Conservation (phyloP, 2,113 vertebrate genomes). For the Sclerurus mexicanus region DNA sequence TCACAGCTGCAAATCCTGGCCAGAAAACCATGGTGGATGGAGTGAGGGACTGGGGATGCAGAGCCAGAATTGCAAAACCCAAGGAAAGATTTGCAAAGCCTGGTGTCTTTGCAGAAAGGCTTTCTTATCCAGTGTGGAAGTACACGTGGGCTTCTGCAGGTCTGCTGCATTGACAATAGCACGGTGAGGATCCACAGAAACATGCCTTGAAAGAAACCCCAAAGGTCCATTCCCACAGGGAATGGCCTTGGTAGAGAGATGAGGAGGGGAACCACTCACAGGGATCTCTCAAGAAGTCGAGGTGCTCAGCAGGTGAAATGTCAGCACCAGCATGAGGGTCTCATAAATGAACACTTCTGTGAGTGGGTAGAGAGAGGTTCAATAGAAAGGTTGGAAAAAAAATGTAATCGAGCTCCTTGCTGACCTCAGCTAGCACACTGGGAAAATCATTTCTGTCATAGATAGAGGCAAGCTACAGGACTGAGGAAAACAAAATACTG, state of each 20-base stretch:
- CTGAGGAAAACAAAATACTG: not conserved
- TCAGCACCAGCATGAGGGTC: not conserved
- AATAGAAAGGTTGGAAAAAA: not conserved
- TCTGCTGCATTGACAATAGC: not conserved
- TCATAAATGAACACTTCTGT: not conserved
- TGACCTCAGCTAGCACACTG: not conserved
- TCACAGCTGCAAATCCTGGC: not conserved
- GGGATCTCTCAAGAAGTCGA: not conserved
- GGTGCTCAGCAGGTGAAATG: accelerated
- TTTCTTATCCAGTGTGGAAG: not conserved
- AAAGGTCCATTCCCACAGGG: not conserved
- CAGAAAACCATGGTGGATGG: not conserved
- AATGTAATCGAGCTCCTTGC: not conserved
- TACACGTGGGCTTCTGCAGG: accelerated
- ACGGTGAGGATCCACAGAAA: not conserved
- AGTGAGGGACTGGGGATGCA: accelerated
- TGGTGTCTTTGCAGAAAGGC: not conserved
- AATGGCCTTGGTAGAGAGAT: not conserved
- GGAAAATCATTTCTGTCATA: not conserved
- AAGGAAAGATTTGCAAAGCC: not conserved
- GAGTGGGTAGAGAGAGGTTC: not conserved
- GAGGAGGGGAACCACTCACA: accelerated
- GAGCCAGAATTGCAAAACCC: not conserved
- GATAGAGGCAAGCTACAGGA: not conserved
- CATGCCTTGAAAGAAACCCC: not conserved